These are phyloP conservation scores for Nothocercus julius DNA, from an alignment of 2,113 vertebrate genomes.

Conservation along the genomic window DNA sequence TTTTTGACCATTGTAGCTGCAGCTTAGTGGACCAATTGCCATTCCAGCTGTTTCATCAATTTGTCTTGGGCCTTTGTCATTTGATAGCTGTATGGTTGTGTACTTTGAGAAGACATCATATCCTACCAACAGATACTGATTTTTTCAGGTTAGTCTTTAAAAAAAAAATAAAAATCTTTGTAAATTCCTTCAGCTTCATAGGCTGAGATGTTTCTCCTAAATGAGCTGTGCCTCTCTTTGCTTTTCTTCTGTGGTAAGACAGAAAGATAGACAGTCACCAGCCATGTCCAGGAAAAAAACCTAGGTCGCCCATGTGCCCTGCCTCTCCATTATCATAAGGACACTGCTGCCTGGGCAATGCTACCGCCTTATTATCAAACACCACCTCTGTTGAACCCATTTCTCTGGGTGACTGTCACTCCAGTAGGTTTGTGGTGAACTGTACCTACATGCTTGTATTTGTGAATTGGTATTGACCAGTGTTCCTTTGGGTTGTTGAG, in stretches of 20 bases:
- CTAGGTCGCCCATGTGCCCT: neutral
- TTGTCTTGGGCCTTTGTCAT: neutral
- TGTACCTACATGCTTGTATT: neutral
- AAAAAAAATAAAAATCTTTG: neutral
- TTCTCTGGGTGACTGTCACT: neutral
- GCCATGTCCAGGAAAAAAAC: neutral
- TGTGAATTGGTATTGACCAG: neutral
- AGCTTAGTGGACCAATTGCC: neutral
- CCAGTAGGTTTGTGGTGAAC: neutral
- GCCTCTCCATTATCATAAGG: neutral
- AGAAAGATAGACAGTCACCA: neutral
- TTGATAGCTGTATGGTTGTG: neutral
- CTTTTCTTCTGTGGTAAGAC: neutral
- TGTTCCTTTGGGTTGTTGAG: neutral
- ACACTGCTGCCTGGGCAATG: neutral
- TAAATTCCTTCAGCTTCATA: neutral
- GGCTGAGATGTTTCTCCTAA: neutral
- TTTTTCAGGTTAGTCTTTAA: neutral
- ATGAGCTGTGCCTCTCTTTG: neutral
- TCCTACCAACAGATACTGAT: neutral
- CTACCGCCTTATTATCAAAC: neutral
- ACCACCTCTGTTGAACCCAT: neutral
- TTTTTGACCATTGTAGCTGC: neutral
- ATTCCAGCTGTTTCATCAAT: neutral
- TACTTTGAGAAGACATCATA: neutral